Percentiles rank a stretch among this genome's conserved stretches.
Evolutionary conservation across 1,140 invertebrate genomes (phyloP).

Genomic region (Drosophila insularis): DNA sequence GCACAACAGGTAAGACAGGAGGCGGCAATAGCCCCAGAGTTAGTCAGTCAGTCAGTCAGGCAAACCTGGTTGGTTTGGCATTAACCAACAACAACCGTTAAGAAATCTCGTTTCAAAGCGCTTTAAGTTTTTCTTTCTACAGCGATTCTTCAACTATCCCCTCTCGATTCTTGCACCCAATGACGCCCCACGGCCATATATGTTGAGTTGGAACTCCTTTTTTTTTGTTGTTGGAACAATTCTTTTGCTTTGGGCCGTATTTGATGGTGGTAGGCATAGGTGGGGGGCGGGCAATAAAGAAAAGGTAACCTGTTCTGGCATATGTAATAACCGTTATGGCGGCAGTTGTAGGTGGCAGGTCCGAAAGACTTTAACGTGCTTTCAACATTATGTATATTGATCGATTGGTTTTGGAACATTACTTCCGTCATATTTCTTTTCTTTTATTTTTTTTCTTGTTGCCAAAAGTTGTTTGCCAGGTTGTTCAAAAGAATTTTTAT

Average conservation of each 20-base stretch:
- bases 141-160: not conserved
- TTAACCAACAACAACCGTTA: slow-evolving; percentile 21
- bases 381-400: slow-evolving; percentile 10
- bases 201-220: slow-evolving; percentile 3
- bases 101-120: slow-evolving; percentile 27
- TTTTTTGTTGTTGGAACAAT: not conserved
- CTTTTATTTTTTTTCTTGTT: not conserved
- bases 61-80: slow-evolving; percentile 19
- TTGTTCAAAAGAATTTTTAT: slow-evolving; percentile 17
- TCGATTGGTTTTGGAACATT: slow-evolving; percentile 4
- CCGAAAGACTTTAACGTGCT: not conserved
- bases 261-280: not conserved
- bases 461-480: not conserved
- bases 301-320: slow-evolving; percentile 6
- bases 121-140: slow-evolving; percentile 16
- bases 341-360: slow-evolving; percentile 13
- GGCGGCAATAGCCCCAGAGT: slow-evolving; percentile 13
- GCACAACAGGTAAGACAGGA: slow-evolving; percentile 23
- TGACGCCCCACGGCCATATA: slow-evolving; percentile 6
- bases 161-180: not conserved
- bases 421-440: slow-evolving; percentile 8
- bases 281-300: not conserved
- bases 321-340: slow-evolving; percentile 19
- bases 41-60: slow-evolving; percentile 24
- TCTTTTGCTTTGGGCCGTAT: not conserved